Evolutionary conservation across 2,113 vertebrate species (phyloP).

Genomic region (Alaudala cheleensis): DNA sequence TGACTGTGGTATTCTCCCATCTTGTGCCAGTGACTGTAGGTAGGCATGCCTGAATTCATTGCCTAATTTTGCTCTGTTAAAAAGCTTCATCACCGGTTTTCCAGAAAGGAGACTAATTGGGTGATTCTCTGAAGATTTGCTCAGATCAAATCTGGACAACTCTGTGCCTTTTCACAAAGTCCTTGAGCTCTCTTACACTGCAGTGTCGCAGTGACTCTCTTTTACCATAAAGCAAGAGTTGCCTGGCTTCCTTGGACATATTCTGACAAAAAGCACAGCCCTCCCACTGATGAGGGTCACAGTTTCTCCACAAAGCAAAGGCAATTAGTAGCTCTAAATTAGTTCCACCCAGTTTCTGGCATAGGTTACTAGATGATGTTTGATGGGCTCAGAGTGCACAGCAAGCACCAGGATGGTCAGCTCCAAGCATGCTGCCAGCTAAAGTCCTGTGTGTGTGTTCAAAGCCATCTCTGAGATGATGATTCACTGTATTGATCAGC

Average conservation of each 20-base stretch:
- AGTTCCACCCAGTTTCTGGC: background rate
- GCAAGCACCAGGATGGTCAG: background rate
- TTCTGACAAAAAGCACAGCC: background rate
- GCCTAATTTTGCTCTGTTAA: background rate
- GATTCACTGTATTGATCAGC: background rate
- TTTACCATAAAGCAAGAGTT: background rate
- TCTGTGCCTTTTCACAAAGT: background rate
- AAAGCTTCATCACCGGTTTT: background rate
- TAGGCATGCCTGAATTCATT: background rate
- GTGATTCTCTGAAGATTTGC: background rate
- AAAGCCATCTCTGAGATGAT: background rate
- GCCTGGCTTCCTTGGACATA: background rate
- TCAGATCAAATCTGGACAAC: background rate
- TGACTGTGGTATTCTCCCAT: background rate
- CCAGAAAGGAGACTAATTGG: background rate
- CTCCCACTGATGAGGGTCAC: background rate
- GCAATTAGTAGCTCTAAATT: background rate
- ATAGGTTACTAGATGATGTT: background rate
- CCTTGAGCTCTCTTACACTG: background rate
- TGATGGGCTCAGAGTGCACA: background rate
- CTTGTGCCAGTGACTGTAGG: background rate
- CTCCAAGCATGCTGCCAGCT: background rate
- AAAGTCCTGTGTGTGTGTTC: background rate
- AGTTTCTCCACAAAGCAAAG: fast-evolving
- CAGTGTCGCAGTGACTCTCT: background rate